Base-by-base conservation (phyloP, 2,888 invertebrate species). In the Standfussiana lucernea region DNA sequence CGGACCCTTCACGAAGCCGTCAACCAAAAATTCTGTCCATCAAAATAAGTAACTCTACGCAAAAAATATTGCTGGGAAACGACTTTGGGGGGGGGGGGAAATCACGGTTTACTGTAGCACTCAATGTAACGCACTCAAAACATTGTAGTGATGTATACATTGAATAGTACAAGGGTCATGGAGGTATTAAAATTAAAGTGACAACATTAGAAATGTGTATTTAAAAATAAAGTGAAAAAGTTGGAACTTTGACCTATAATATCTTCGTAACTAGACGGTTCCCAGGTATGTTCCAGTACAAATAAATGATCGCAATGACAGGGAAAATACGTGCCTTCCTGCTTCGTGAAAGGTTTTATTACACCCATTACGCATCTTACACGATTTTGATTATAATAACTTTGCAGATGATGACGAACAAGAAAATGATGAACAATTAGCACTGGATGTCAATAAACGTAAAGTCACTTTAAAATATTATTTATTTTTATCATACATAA, bases 351-450 rank as follows among this genome's bases (percentile, higher is more conserved):
- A 6, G 21, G 10, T 1, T 21, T 45, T 45, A 7, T 45, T 21
- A 45, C 42, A 42, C 15, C 18, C 47, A 50, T 2, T 50, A 50
- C 50, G n/a, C n/a, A 50, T 53, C 0, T n/a, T n/a, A 0, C 56
- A 56, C 28, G 28, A 7, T 56, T 56, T 15, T 56, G 28, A 28
- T 56, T 15, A 15, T 56, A 28, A 56, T 59, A 42, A 11, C 0
- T 47, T 78, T 65, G 3, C 67, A 78, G 79, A 69, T 78, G 42
- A 37, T n/a, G 45, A 66, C 10, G 5, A 3, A 47, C 18, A 64
- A 40, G 40, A n/a, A 32, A 13, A 32, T 1, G n/a, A 59, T 50
- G 11, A 72, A 37, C 28, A 67, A 11, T 0, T 28, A 5, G 1
- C 40, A 13, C 0, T 18, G 37, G 32, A 47, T 18, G 21, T 77